Percentiles rank a stretch among this genome's conserved stretches.
Conservation (phyloP, 2,797 vertebrate genomes). For the Margarornis squamiger region DNA sequence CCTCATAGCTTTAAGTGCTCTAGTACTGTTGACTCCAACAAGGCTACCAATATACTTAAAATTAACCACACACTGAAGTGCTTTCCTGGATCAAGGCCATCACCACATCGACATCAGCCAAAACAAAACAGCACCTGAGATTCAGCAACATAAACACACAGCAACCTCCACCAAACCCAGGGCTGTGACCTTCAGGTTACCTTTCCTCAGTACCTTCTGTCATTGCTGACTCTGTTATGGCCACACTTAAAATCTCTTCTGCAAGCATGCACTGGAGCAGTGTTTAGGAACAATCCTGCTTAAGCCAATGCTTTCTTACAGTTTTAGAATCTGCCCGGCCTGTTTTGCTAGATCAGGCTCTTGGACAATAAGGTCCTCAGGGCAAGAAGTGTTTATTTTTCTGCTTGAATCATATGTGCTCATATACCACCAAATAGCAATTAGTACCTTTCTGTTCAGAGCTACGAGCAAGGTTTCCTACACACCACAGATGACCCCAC, state of each 20-base stretch:
- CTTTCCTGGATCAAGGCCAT: slow-evolving; percentile 39
- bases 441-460: not conserved
- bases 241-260: not conserved
- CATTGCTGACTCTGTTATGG: not conserved
- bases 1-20: not conserved
- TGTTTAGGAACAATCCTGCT: not conserved
- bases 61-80: not conserved
- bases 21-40: not conserved
- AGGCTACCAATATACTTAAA: not conserved
- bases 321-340: not conserved
- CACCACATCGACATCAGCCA: not conserved
- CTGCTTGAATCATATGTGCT: slow-evolving; percentile 2
- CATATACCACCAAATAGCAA: not conserved
- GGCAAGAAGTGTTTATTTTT: slow-evolving; percentile 33
- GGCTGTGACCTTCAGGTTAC: slow-evolving; percentile 47
- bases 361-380: not conserved
- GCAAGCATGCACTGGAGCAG: not conserved
- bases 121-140: slow-evolving; percentile 43
- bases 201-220: not conserved
- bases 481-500: not conserved
- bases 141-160: slow-evolving; percentile 20
- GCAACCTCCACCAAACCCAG: not conserved
- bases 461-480: not conserved
- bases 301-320: not conserved
- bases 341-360: slow-evolving; percentile 18